Evolutionary conservation across 2,797 vertebrate genomes (phyloP), one percentile per base, ranked within the genome.

Genomic region (Pangasius larnaudii): DNA sequence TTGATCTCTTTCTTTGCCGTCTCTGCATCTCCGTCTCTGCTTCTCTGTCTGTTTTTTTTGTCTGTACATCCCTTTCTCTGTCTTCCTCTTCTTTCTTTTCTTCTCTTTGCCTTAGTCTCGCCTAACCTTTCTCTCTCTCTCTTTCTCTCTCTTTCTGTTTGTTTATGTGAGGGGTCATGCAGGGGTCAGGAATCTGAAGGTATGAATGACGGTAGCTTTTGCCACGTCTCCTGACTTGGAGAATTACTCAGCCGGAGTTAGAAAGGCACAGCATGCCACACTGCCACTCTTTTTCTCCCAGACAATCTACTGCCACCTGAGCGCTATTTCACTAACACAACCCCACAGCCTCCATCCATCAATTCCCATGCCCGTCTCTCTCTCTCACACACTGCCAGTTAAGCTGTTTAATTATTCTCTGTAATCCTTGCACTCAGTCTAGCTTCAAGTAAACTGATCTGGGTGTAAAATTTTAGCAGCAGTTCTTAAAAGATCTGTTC

Each of bases 381-480:
- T 56, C 30, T 19, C 51, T 33, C n/a, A 89, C 46, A 27, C 67
- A 30, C 83, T 24, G 78, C 33, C 33, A 36, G 1, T 58, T 67
- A 53, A 51, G 1, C 65, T 89, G 16, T 81, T 86, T 71, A 75
- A 51, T 84, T 90, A 89, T 88, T 89, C 86, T 46, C 79, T 89
- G 61, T 83, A 87, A 89, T 90, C 86, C 77, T 49, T 86, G 75
- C 39, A 83, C 87, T 89, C 65, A 18, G 22, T 87, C 18, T 30
- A 33, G 67, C 49, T 81, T 6, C 58, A 87, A 83, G 39, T 30
- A 39, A 63, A 61, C 84, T 67, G 61, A 33, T 10, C 51, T 3
- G 27, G 42, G 42, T 61, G 79, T 61, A 59, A 81, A 81, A 14
- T 0, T 27, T 5, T 27, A n/a, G 79, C 79, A 27, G n/a, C 16